Evolutionary conservation across 2,797 vertebrate species (phyloP).

Genomic region (Babyrousa celebensis): DNA sequence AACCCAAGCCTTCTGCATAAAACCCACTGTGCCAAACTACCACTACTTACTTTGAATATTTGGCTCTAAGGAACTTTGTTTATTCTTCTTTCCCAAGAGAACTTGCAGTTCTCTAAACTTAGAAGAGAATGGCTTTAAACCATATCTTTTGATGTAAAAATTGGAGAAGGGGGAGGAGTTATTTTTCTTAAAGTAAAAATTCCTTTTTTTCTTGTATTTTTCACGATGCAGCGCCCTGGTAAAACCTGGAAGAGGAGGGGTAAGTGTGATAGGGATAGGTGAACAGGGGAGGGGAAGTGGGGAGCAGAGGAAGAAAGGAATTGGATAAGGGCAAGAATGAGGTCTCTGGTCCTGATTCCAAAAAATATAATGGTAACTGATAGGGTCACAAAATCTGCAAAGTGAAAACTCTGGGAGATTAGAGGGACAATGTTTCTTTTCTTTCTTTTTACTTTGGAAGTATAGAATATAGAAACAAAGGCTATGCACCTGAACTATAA

Average conservation of each 20-base stretch:
- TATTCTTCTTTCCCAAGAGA: neutral
- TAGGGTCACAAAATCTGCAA: neutral
- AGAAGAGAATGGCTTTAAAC: slow-evolving; percentile 7
- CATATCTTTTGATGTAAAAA: slow-evolving; percentile 29
- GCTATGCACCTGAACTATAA: slow-evolving; percentile 69
- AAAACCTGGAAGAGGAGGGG: neutral
- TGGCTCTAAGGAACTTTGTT: neutral
- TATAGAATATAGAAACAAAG: slow-evolving; percentile 67
- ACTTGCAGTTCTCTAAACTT: slow-evolving; percentile 14
- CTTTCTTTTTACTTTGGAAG: slow-evolving; percentile 61
- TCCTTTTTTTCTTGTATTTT: slow-evolving; percentile 16
- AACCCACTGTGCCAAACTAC: neutral
- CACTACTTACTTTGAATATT: neutral
- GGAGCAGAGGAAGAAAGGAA: neutral
- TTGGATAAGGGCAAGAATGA: neutral
- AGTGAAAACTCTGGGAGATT: slow-evolving; percentile 63
- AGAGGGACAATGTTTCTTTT: slow-evolving; percentile 41
- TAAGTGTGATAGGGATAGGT: neutral
- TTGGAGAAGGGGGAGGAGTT: slow-evolving; percentile 52
- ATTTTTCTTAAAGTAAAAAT: slow-evolving; percentile 76
- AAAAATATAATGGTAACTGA: neutral
- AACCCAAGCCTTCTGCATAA: neutral
- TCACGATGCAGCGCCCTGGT: neutral
- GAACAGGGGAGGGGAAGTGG: neutral
- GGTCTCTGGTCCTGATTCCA: neutral